phyloP scores from a whole-genome alignment of 2,113 vertebrate genomes.

The Natator depressus region DNA sequence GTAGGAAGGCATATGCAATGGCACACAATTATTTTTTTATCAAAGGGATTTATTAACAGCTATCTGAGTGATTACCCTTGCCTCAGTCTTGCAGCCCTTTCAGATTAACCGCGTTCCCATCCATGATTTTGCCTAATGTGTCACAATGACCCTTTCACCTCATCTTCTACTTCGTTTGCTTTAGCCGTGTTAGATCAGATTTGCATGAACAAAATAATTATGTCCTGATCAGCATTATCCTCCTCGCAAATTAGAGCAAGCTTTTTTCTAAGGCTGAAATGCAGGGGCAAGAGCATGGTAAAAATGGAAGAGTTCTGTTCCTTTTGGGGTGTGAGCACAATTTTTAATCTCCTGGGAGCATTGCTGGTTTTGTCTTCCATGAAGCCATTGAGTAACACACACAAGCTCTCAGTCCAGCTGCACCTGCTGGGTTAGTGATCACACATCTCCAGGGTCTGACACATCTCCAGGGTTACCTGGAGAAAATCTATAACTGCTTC shows the following conservation, averaged over 20 bases:
- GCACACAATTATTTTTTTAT: background rate
- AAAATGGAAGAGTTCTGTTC: background rate
- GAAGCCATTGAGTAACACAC: background rate
- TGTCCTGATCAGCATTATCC: background rate
- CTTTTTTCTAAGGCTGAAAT: background rate
- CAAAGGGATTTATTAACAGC: background rate
- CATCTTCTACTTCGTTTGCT: background rate
- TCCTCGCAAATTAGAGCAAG: background rate
- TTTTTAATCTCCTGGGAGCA: background rate
- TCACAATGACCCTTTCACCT: background rate
- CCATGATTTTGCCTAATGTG: background rate
- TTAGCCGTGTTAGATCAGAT: background rate
- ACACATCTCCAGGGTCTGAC: background rate
- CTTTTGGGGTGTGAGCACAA: background rate
- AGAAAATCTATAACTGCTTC: background rate
- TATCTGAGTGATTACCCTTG: background rate
- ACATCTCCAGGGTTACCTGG: background rate
- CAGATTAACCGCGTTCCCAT: background rate
- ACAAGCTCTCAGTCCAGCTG: background rate
- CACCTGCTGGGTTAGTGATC: background rate
- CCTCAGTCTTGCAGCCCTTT: background rate
- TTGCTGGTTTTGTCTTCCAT: background rate
- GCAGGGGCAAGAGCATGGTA: background rate
- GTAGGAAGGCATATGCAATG: background rate
- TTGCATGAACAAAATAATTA: background rate